Percentiles rank a stretch among this genome's conserved stretches.
These are phyloP conservation scores for Philonicus albiceps DNA, from an alignment of 2,888 invertebrate genomes.

Conservation along the genomic window DNA sequence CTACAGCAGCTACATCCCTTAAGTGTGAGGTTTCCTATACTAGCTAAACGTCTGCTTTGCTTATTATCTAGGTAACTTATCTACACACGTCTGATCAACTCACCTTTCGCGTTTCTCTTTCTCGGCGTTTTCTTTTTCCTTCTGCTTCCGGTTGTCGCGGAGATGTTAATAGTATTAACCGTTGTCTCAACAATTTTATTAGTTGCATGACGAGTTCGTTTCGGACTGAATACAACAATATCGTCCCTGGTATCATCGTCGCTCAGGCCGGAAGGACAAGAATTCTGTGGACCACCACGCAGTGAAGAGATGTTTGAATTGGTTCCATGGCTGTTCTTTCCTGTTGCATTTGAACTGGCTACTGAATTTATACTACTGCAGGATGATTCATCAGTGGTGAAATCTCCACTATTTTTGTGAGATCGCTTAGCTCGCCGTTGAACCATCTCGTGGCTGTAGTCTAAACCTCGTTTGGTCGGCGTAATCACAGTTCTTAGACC, in stretches of 20 bases:
- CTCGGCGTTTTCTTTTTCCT: slow-evolving; percentile 44
- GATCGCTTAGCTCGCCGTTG: slow-evolving; percentile 45
- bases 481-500: slow-evolving; percentile 49
- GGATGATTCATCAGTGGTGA: slow-evolving; percentile 50
- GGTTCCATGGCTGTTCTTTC: slow-evolving; percentile 6
- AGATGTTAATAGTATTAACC: background rate
- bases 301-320: slow-evolving; percentile 35
- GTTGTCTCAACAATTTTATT: slow-evolving; percentile 65
- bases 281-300: background rate
- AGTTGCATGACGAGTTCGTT: slow-evolving; percentile 56
- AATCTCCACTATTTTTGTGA: slow-evolving; percentile 48
- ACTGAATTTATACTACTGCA: slow-evolving; percentile 51
- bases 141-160: background rate
- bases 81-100: slow-evolving; percentile 46
- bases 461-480: slow-evolving; percentile 48
- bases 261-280: slow-evolving; percentile 38
- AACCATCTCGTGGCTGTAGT: slow-evolving; percentile 44
- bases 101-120: slow-evolving; percentile 46
- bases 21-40: background rate
- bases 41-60: background rate
- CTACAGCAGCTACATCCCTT: background rate
- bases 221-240: slow-evolving; percentile 48
- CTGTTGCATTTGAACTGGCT: slow-evolving; percentile 45
- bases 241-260: slow-evolving; percentile 49
- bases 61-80: slow-evolving; percentile 6